phyloP scores from a whole-genome alignment of 2,888 invertebrate species.

The Cremastobaeus sp. region DNA sequence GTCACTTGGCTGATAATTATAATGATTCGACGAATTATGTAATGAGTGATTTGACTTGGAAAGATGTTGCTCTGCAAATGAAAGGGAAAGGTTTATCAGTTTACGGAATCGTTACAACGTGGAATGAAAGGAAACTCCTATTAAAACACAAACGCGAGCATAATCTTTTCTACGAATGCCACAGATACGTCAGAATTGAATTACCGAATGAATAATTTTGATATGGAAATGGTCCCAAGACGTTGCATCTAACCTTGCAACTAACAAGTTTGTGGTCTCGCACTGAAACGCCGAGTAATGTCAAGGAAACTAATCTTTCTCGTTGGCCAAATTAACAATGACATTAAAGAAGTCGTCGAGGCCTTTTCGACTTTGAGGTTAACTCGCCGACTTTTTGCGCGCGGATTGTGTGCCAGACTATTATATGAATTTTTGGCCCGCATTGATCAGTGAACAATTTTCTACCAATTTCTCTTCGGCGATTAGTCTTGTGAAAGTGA shows the following conservation, averaged over 20 bases:
- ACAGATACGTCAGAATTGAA: conserved; percentile 11
- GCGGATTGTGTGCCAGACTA: too few relatives aligned
- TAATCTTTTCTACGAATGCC: conserved; percentile 18
- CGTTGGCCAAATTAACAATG: conserved; percentile 15
- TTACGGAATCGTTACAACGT: conserved; percentile 3
- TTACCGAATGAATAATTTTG: conserved; percentile 15
- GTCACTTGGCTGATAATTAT: too few relatives aligned
- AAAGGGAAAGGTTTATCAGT: conserved; percentile 5
- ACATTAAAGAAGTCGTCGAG: conserved; percentile 11
- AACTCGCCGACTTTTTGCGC: too few relatives aligned
- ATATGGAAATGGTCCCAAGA: conserved; percentile 22
- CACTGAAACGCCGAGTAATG: conserved; percentile 20
- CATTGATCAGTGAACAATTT: too few relatives aligned
- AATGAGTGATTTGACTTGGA: too few relatives aligned
- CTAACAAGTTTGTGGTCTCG: conserved; percentile 24
- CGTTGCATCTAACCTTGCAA: conserved; percentile 17
- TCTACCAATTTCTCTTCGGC: too few relatives aligned
- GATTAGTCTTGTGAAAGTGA: too few relatives aligned
- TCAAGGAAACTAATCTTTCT: conserved; percentile 29
- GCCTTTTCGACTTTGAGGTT: too few relatives aligned
- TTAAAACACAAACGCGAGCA: conserved; percentile 9
- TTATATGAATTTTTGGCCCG: background rate
- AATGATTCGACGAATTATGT: too few relatives aligned
- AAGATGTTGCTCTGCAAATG: too few relatives aligned
- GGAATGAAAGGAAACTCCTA: conserved; percentile 22